Conservation (phyloP, 2,113 vertebrate genomes). For the Oncorhynchus kisutch region DNA sequence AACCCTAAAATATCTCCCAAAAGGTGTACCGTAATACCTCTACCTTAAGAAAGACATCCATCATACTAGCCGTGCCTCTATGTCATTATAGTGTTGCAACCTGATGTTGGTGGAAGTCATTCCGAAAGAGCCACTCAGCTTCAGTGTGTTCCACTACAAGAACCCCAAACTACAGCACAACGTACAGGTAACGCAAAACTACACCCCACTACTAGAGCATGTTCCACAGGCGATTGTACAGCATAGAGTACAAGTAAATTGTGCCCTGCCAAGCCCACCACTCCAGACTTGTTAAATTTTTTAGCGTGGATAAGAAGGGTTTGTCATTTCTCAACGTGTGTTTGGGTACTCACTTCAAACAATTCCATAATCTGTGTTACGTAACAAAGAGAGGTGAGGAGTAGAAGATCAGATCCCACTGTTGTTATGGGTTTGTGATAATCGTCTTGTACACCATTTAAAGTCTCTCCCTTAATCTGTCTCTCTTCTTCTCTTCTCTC, state of each 20-base stretch:
- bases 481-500: constrained; percentile 16
- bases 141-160: constrained; percentile 98
- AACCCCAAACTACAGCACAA: constrained; percentile 98
- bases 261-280: not conserved
- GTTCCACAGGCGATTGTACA: constrained; percentile 3
- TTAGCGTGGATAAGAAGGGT: constrained; percentile 24
- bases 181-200: constrained; percentile 82
- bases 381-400: constrained; percentile 22
- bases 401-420: not conserved
- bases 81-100: constrained; percentile 86
- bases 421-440: constrained; percentile 22
- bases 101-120: constrained; percentile 98
- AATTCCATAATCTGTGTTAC: constrained; percentile 36
- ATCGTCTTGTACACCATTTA: constrained; percentile 21
- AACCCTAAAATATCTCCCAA: not conserved
- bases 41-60: no score
- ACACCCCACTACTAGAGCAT: constrained; percentile 1
- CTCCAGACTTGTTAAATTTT: constrained; percentile 48
- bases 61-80: constrained; percentile 10
- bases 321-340: constrained; percentile 44
- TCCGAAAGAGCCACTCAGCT: constrained; percentile 94
- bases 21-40: no score
- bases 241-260: no score
- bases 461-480: not conserved
- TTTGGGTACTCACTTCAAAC: constrained; percentile 26